A percentile compares a stretch with the other conserved stretches of the same genome.
phyloP scores from a whole-genome alignment of 2,888 invertebrate species.

The Poecilobothrus nobilitatus region DNA sequence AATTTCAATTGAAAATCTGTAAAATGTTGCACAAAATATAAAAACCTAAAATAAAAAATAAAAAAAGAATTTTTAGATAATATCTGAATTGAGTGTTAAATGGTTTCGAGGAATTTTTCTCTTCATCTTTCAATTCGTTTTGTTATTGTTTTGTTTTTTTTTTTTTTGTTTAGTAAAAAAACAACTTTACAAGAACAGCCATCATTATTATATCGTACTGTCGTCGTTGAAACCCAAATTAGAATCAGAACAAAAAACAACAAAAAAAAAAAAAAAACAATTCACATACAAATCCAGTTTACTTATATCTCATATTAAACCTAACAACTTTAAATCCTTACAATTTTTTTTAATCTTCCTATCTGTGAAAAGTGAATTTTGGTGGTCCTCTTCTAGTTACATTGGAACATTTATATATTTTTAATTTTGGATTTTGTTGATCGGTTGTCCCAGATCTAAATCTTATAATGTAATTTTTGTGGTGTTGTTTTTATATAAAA shows the following conservation, averaged over 20 bases:
- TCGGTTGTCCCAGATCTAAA: background rate
- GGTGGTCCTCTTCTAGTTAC: background rate
- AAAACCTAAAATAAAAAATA: too few species aligned
- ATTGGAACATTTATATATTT: background rate
- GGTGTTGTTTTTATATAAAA: too few species aligned
- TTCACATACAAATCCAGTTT: background rate
- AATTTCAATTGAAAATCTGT: conserved; percentile 4
- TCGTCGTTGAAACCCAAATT: background rate
- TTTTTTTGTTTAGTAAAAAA: too few species aligned
- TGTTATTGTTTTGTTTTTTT: too few species aligned
- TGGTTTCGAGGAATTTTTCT: background rate
- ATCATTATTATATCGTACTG: background rate
- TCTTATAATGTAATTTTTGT: too few species aligned
- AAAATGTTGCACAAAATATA: background rate
- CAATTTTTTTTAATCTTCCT: too few species aligned
- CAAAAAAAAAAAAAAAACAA: background rate
- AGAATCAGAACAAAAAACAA: background rate
- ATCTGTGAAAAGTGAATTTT: background rate
- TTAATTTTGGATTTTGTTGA: background rate
- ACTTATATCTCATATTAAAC: too few species aligned
- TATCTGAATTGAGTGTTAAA: background rate
- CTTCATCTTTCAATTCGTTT: background rate
- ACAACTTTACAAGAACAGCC: background rate
- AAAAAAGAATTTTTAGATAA: background rate
- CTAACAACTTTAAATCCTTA: too few species aligned